Conservation (phyloP, 2,888 invertebrate genomes). For the Tetheella fluctuosa region DNA sequence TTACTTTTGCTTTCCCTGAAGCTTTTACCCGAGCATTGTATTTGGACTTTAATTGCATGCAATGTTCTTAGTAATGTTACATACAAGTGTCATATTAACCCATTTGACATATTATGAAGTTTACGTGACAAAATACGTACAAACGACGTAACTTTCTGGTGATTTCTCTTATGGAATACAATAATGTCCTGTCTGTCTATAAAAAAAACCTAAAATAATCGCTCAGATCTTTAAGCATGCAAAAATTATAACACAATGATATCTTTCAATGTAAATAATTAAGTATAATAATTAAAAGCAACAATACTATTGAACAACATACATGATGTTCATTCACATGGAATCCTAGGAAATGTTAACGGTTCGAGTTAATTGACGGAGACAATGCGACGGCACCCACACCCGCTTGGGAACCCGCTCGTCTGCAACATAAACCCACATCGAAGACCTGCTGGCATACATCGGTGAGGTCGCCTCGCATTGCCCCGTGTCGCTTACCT, state of each 20-base stretch:
- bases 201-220: no score
- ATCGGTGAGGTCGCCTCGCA: constrained; percentile 39
- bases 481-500: neutral
- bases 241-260: neutral
- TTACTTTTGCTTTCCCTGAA: constrained; percentile 67
- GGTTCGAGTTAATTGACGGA: constrained; percentile 63
- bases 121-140: constrained; percentile 12
- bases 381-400: constrained; percentile 60
- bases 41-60: constrained; percentile 31
- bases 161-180: neutral
- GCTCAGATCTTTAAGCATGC: no score
- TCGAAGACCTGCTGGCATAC: constrained; percentile 74
- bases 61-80: constrained; percentile 8
- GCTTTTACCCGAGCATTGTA: constrained; percentile 47
- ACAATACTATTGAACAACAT: constrained; percentile 35
- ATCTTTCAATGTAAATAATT: constrained; percentile 18
- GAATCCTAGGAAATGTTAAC: constrained; percentile 63
- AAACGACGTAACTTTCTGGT: constrained; percentile 12
- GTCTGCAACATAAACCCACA: constrained; percentile 70
- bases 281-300: constrained; percentile 42
- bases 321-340: constrained; percentile 54
- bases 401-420: constrained; percentile 58
- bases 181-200: no score
- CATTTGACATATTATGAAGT: neutral
- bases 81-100: constrained; percentile 9